Base-by-base conservation (phyloP, 2,888 invertebrate genomes). In the Agonopterix subpropinquella region DNA sequence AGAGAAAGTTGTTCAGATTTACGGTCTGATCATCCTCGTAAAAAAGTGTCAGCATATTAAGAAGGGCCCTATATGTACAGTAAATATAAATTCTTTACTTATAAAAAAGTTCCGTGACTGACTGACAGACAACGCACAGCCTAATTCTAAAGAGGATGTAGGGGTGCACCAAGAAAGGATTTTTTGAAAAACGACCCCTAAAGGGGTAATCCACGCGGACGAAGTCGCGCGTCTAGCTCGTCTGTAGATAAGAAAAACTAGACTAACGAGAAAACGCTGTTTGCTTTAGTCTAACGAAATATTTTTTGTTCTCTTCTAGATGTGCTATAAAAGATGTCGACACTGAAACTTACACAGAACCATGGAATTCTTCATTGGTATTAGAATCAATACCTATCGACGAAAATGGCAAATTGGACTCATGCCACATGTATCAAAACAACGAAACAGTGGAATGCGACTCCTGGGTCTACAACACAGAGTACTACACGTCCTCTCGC, bases 401-500 rank as follows among this genome's bases (percentile, higher is more conserved):
- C 55, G 71, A 77, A 18, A 81, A 88, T 44, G 92, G 92, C 28
- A 89, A 88, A 44, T 69, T 92, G 46, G 92, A 94, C 50, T 90
- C 91, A 1, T 95, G 95, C 62, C 78, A 76, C 41, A 87, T 93
- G 73, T 86, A 81, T 52, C 81, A 70, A 35, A 71, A 64, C 2
- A 90, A 90, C 56, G 69, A 75, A 43, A 77, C 81, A 3, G 51
- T 69, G 37, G 58, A 63, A 41, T 90, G 90, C 62, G 58, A 73
- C 8, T 78, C 89, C 0, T 96, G 93, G 91, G 91, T 93, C 0
- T 96, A 93, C 71, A 93, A 96, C 67, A 90, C 89, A 2, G 92
- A 92, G 1, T 94, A 93, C 69, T 94, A 92, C 63, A 80, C 91
- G 51, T 91, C 93, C 0, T 93, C 95, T 0, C 90, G 94, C 36